Conservation (phyloP, 2,888 invertebrate genomes). For the Polia nebulosa region DNA sequence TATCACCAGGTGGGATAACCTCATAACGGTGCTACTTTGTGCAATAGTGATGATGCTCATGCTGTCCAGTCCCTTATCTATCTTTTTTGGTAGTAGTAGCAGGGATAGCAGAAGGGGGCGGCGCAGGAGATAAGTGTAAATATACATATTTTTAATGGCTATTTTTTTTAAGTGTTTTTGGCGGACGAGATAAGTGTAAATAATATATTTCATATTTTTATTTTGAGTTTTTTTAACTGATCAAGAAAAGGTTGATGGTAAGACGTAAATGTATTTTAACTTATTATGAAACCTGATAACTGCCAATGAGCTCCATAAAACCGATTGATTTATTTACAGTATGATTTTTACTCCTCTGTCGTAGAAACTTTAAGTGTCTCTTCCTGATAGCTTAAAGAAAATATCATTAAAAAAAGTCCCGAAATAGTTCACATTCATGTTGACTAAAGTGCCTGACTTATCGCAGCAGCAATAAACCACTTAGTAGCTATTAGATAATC, state of each 20-base stretch:
- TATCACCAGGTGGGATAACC: conserved; percentile 67
- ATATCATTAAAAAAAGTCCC: background rate
- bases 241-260: conserved; percentile 8
- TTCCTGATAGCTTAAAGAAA: background rate
- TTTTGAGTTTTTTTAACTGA: conserved; percentile 1
- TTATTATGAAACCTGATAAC: background rate
- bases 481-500: conserved; percentile 22
- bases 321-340: background rate
- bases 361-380: background rate
- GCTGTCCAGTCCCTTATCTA: conserved; percentile 69
- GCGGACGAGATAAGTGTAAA: background rate
- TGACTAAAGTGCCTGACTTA: conserved; percentile 18
- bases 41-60: conserved; percentile 70
- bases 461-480: conserved; percentile 5
- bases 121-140: conserved; percentile 71
- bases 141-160: conserved; percentile 33
- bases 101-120: conserved; percentile 40
- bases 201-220: background rate
- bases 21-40: conserved; percentile 70
- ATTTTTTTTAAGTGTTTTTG: background rate
- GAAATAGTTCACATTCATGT: background rate
- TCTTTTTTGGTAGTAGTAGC: conserved; percentile 60
- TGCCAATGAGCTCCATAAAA: background rate
- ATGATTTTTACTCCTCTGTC: background rate
- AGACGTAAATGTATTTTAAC: conserved; percentile 16